phyloP scores from a whole-genome alignment of 2,797 vertebrate genomes.

The Australoheros facetus region DNA sequence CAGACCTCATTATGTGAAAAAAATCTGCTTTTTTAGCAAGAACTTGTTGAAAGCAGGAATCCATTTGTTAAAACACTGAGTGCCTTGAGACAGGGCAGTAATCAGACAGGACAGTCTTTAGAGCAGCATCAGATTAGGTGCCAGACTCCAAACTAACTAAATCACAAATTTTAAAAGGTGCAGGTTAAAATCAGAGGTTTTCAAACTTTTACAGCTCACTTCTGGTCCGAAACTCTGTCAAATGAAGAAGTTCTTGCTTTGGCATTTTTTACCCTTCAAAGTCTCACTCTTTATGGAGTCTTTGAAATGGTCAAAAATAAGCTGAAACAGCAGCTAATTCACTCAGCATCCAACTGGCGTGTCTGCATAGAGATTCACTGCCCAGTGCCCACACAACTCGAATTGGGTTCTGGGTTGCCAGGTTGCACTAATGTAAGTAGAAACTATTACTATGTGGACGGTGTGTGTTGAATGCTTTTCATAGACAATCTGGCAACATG shows the following conservation, averaged over 20 bases:
- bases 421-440: not conserved
- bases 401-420: not conserved
- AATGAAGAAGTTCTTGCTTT: too few relatives aligned
- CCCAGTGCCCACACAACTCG: not conserved
- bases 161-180: not conserved
- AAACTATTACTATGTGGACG: not conserved
- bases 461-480: not conserved
- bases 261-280: too few relatives aligned
- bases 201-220: too few relatives aligned
- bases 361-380: not conserved
- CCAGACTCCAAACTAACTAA: not conserved
- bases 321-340: not conserved
- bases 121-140: not conserved
- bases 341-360: not conserved
- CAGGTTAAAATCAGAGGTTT: not conserved
- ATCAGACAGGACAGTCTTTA: not conserved
- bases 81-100: not conserved
- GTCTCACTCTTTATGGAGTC: too few relatives aligned
- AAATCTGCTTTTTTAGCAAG: not conserved
- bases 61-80: not conserved
- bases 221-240: too few relatives aligned
- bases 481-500: too few relatives aligned
- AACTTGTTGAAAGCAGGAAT: not conserved
- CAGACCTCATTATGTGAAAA: not conserved
- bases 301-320: too few relatives aligned